Evolutionary conservation across 2,113 vertebrate species (phyloP), one percentile per base, ranked within the genome.

Genomic region (Otus sunia): DNA sequence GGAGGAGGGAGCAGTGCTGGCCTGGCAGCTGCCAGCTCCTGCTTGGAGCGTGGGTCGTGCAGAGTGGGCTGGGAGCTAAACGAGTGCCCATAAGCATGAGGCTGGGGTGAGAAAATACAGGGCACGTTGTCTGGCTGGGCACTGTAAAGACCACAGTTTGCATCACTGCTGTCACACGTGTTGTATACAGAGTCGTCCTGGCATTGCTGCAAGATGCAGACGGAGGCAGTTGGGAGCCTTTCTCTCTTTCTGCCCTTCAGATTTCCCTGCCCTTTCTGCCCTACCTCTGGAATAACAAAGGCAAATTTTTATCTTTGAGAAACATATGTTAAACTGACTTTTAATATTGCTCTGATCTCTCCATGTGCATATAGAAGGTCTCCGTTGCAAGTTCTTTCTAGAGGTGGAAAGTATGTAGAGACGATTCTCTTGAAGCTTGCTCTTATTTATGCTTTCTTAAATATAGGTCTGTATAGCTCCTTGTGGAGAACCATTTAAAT

Each of bases 391-490:
- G 7, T 83, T 86, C 59, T 66, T 92, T 87, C 85, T 37, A 83
- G 62, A 0, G 0, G 27, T 68, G 30, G 17, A 37, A 78, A 69
- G 37, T 82, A 82, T 8, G 4, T 43, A 82, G 80, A 62, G 58
- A 50, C 23, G 4, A 63, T 63, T 73, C 21, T 88, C 73, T 87
- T 90, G 71, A 94, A 93, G 86, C 93, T 36, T 56, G 22, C 69
- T 68, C 59, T 73, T 85, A 53, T 93, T 87, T 85, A 55, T 58
- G 77, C 52, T 94, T 83, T 87, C 47, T 94, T 92, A 90, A 93
- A 86, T 32, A 22, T 22, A 45, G 66, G 22, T 82, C 92, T 95
- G 23, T 56, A 6, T 21, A 49, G 16, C 47, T 69, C 49, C 78
- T 56, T 90, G 89, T 95, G 88, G 47, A 96, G 68, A 86, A 30